A percentile compares a stretch with the other conserved stretches of the same genome.
Evolutionary conservation across 92 coral and sea anemone genomes (phyloP).

Genomic region (Heteractis magnifica): DNA sequence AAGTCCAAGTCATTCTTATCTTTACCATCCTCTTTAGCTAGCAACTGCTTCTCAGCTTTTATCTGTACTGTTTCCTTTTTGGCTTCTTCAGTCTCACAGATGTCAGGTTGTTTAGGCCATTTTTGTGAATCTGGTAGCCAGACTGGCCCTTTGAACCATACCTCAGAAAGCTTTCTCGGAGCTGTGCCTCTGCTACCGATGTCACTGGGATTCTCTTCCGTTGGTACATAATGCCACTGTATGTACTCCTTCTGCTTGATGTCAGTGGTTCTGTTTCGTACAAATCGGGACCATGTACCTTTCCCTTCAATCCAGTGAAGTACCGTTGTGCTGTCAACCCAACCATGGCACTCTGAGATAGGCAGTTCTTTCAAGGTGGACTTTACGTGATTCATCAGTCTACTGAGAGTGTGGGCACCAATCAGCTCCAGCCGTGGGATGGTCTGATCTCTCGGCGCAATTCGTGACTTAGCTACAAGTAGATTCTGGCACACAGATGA

Average conservation of each 20-base stretch:
- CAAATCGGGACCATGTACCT: conserved; percentile 57
- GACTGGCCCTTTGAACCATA: conserved; percentile 6
- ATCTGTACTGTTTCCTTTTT: conserved; percentile 32
- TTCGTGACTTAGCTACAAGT: conserved; percentile 57
- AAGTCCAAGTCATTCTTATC: conserved; percentile 9
- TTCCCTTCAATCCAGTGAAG: conserved; percentile 43
- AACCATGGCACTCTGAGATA: conserved; percentile 35
- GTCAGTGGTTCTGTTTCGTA: conserved; percentile 46
- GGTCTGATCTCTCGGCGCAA: conserved; percentile 50
- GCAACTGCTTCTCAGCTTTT: conserved; percentile 46
- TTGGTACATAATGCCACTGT: conserved; percentile 59
- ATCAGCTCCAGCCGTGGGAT: conserved; percentile 57
- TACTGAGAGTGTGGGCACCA: conserved; percentile 49
- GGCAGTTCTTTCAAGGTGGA: conserved; percentile 31
- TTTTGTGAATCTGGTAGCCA: conserved; percentile 37
- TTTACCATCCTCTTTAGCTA: conserved; percentile 42
- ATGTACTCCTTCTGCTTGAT: conserved; percentile 45
- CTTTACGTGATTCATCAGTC: conserved; percentile 45
- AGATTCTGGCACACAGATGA: conserved; percentile 41
- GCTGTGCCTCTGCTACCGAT: conserved; percentile 43
- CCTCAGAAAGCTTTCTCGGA: conserved; percentile 32
- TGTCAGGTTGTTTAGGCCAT: conserved; percentile 59
- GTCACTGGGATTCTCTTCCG: conserved; percentile 49
- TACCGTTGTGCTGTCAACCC: conserved; percentile 54
- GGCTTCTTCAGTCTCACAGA: conserved; percentile 26